Base-by-base conservation (phyloP, 2,113 vertebrate genomes). In the Pluvialis apricaria region DNA sequence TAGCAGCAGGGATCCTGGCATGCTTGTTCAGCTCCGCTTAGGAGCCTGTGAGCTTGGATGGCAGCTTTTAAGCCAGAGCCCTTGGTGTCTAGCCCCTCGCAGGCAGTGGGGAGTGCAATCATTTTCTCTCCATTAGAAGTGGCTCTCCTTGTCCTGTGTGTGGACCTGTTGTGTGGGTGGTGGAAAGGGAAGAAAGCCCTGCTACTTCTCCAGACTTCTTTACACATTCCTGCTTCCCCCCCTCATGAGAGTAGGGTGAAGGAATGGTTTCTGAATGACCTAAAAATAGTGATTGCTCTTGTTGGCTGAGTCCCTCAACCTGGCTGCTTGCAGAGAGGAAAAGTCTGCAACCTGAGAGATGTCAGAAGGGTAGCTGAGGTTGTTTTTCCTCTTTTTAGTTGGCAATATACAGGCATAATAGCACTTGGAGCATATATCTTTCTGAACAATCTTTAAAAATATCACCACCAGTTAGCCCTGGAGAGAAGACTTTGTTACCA, bases 71-170 rank as follows among this genome's bases (percentile, higher is more conserved):
- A 78, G 22, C 16, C 68, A 58, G 44, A 66, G 20, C 3, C 10
- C 12, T 76, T 76, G 15, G 12, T 40, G 18, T 77, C n/a, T 28
- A 34, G 47, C 45, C 72, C 31, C 57, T 76, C 2, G 0, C 11
- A 28, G 55, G 29, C 29, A 31, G 24, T 55, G 40, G 11, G 11
- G 16, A 87, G 10, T 32, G 8, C 22, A 81, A n/a, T 24, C 12
- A 64, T 72, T n/a, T 45, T 73, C n/a, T 54, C 49, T 60, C 64
- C 14, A 8, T 64, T 40, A 57, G 26, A 81, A 79, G 13, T 0
- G 0, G 0, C 10, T 89, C 13, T 71, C 20, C 29, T 89, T 2
- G 1, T 65, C 40, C 70, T 62, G 5, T 25, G 7, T 14, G 34
- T 38, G 36, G 65, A 70, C 36, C 45, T 86, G 32, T 47, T 58